Evolutionary conservation across 2,888 invertebrate genomes (phyloP).

Genomic region (Trilocha varians): DNA sequence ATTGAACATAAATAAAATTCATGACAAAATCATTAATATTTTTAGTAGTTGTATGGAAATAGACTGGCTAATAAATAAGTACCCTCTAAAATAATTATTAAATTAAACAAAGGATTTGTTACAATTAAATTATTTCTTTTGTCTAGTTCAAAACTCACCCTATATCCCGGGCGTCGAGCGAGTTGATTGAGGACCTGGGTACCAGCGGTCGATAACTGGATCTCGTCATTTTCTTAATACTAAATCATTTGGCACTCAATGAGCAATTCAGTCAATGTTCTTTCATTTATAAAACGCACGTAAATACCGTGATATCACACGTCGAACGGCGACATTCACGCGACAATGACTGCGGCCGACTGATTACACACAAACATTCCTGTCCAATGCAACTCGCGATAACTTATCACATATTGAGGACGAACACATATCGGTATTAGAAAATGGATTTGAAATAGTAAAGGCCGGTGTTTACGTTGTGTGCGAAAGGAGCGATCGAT

Average conservation of each 20-base stretch:
- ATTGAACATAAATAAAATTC: too few species aligned
- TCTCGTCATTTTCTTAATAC: conserved; percentile 46
- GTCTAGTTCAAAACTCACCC: conserved; percentile 41
- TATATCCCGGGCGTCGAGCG: conserved; percentile 47
- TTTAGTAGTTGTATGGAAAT: too few species aligned
- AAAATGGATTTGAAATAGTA: conserved; percentile 25
- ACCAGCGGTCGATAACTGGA: conserved; percentile 62
- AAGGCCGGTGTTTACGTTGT: conserved; percentile 39
- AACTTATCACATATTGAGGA: conserved; percentile 31
- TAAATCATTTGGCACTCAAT: conserved; percentile 10
- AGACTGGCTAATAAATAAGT: too few species aligned
- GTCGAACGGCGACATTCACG: conserved; percentile 27
- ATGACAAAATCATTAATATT: too few species aligned
- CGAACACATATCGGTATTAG: conserved; percentile 21
- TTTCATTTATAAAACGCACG: conserved; percentile 1
- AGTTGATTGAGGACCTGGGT: conserved; percentile 54
- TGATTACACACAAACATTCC: conserved; percentile 34
- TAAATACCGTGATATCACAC: neutral
- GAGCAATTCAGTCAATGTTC: conserved; percentile 18
- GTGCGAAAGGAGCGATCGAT: conserved; percentile 48
- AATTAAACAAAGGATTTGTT: too few species aligned
- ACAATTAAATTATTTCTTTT: conserved; percentile 1
- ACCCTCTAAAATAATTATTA: too few species aligned
- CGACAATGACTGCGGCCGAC: conserved; percentile 33
- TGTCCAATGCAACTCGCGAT: conserved; percentile 21